Conservation (phyloP, 2,797 vertebrate genomes). For the Falco rusticolus region DNA sequence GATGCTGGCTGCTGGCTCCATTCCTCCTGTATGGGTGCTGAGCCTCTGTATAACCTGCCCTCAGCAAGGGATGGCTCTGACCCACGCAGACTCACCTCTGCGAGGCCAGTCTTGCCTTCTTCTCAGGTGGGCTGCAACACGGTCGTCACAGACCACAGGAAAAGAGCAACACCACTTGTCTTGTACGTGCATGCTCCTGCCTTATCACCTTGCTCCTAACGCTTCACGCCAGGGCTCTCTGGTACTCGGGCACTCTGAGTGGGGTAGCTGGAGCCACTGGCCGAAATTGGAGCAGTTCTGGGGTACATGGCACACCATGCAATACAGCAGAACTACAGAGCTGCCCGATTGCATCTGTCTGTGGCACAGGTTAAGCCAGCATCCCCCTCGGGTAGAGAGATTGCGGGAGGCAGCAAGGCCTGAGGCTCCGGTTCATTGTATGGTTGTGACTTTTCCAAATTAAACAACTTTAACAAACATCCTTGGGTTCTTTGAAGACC, state of each 20-base stretch:
- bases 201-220: background rate
- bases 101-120: background rate
- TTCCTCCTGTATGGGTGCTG: background rate
- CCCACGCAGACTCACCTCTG: background rate
- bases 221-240: background rate
- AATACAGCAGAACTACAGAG: background rate
- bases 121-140: background rate
- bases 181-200: background rate
- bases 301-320: accelerated
- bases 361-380: background rate
- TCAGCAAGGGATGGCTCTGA: background rate
- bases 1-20: background rate
- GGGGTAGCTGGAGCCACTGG: background rate
- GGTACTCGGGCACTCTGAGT: background rate
- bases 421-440: background rate
- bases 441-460: background rate
- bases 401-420: background rate
- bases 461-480: background rate
- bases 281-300: background rate
- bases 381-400: background rate
- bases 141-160: background rate
- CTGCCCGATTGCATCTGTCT: accelerated
- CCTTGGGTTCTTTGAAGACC: background rate
- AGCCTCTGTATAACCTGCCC: background rate
- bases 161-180: background rate